Conservation (phyloP, 2,113 vertebrate genomes). For the Sceloporus tristichus region DNA sequence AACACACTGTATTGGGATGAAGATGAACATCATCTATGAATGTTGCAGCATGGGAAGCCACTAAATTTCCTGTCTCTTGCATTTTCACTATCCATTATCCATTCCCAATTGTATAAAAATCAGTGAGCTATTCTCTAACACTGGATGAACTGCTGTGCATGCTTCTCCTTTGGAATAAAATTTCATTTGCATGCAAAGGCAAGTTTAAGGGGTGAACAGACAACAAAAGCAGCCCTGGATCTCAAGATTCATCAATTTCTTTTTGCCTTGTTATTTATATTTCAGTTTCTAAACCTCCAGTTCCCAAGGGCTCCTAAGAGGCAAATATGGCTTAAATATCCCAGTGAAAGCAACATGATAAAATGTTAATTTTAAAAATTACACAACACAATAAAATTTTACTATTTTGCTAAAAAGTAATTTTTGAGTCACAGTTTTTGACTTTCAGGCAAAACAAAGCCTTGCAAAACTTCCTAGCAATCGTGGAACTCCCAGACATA, state of each 20-base stretch:
- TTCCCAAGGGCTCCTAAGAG: neutral
- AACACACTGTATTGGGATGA: neutral
- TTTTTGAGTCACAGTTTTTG: neutral
- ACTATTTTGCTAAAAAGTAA: neutral
- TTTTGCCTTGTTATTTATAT: neutral
- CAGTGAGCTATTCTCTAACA: constrained; percentile 13
- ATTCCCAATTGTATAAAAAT: neutral
- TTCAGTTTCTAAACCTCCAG: neutral
- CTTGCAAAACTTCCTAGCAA: neutral
- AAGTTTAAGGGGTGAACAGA: neutral
- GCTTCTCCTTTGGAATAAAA: neutral
- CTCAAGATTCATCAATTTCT: neutral
- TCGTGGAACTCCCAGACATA: too few relatives aligned
- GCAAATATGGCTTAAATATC: neutral
- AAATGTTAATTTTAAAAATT: constrained; percentile 2
- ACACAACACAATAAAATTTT: neutral
- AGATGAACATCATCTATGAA: neutral
- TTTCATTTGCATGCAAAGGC: constrained; percentile 41
- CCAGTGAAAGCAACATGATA: neutral
- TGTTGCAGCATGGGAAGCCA: neutral
- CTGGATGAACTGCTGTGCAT: constrained; percentile 7
- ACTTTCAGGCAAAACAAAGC: neutral
- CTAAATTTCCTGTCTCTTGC: neutral
- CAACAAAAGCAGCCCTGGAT: neutral
- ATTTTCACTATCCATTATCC: neutral